Base-by-base conservation (phyloP, 1,140 invertebrate genomes). In the Drosophila sechellia region DNA sequence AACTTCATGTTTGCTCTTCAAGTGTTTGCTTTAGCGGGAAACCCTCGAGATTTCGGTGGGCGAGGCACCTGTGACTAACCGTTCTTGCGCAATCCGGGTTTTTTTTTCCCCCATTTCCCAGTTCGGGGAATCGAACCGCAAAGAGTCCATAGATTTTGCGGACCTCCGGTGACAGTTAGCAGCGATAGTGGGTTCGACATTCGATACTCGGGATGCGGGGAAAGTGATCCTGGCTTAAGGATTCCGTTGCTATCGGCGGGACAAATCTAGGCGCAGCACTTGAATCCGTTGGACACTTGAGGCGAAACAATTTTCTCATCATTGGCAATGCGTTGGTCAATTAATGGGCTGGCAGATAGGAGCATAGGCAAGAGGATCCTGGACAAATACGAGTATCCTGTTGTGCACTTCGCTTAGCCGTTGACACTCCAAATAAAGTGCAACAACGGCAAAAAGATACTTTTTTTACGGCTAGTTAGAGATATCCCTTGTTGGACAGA, bases 361-460 rank as follows among this genome's bases (percentile, higher is more conserved):
- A 46, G 35, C 37, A 31, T 25, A 20, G 48, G 55, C 68, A 52
- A 60, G 48, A 54, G 79, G 59, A 74, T 78, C 58, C 42, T 27
- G 39, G 40, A 54, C 59, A 50, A 45, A 48, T 46, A 72, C 71
- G 77, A 86, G 79, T 84, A 84, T 86, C 81, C 81, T 80, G 81
- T 85, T 80, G 81, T 71, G 80, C 72, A 66, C 68, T 79, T 83
- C 71, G 65, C 70, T 81, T 54, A 40, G 68, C 64, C 64, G 84
- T 89, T 89, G 84, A 89, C 84, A 89, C 85, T 89, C 80, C 64
- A 89, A 89, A 74, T 89, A 87, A 87, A 86, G 83, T 83, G 83
- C 79, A 83, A 83, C 64, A 81, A 81, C 70, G 39, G 76, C 68
- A 69, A 63, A 81, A 66, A 76, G 79, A 79, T 87, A 83, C 76